Percentiles rank a stretch among this genome's conserved stretches.
These are phyloP conservation scores for Corythoichthys intestinalis DNA, from an alignment of 2,113 vertebrate species.

Conservation along the genomic window DNA sequence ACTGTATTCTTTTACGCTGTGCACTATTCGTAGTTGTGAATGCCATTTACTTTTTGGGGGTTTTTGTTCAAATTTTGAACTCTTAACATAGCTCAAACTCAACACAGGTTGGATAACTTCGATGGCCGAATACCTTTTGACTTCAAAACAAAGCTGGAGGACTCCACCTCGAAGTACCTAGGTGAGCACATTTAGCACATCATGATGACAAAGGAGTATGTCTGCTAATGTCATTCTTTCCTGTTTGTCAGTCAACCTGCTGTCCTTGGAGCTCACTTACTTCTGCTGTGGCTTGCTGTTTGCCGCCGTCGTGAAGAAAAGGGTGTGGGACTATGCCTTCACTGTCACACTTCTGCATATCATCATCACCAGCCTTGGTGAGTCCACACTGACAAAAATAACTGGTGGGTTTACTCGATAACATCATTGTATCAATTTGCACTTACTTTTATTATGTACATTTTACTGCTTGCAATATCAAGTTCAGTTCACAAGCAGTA, in stretches of 20 bases:
- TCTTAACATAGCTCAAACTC: background rate
- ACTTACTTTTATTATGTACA: too few relatives aligned
- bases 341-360: slow-evolving; percentile 80
- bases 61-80: background rate
- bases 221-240: background rate
- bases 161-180: slow-evolving; percentile 79
- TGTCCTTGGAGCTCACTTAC: slow-evolving; percentile 81
- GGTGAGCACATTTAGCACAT: slow-evolving; percentile 56
- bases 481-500: too few relatives aligned
- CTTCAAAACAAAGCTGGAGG: slow-evolving; percentile 80
- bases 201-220: too few relatives aligned
- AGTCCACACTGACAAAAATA: slow-evolving; percentile 10
- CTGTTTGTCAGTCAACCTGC: slow-evolving; percentile 61
- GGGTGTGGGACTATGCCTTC: slow-evolving; percentile 83
- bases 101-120: slow-evolving; percentile 73
- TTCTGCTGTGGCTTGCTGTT: slow-evolving; percentile 80
- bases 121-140: slow-evolving; percentile 82
- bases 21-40: too few relatives aligned
- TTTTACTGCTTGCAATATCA: too few relatives aligned
- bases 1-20: too few relatives aligned
- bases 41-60: too few relatives aligned
- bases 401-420: too few relatives aligned
- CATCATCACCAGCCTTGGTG: slow-evolving; percentile 75
- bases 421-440: too few relatives aligned
- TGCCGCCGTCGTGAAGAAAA: slow-evolving; percentile 77